A percentile compares a stretch with the other conserved stretches of the same genome.
These are phyloP conservation scores for Ctenopoma kingsleyae DNA, from an alignment of 2,797 vertebrate genomes.

Conservation along the genomic window DNA sequence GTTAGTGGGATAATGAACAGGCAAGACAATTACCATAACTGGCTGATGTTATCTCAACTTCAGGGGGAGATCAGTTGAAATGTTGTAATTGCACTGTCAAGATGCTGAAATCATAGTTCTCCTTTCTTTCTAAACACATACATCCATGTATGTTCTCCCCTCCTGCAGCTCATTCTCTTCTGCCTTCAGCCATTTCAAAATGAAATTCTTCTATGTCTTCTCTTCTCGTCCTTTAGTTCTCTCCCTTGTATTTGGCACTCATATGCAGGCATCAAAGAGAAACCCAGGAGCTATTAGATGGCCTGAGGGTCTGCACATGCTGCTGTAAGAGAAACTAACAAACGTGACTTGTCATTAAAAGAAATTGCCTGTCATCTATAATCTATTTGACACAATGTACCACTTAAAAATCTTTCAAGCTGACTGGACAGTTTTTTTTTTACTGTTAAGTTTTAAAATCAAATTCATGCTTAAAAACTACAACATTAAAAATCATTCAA, in stretches of 20 bases:
- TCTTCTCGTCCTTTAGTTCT: conserved; percentile 58
- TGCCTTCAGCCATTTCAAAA: conserved; percentile 91
- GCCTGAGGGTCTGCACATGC: conserved; percentile 42
- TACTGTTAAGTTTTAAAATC: too few species aligned
- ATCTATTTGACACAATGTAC: conserved; percentile 21
- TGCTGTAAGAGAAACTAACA: conserved; percentile 30
- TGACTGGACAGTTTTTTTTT: background rate
- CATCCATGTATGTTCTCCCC: conserved; percentile 26
- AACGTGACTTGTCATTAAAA: conserved; percentile 30
- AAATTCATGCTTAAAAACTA: background rate
- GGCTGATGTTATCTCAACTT: conserved; percentile 83
- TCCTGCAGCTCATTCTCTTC: conserved; percentile 35
- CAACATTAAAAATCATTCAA: background rate
- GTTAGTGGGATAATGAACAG: conserved; percentile 76
- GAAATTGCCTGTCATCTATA: conserved; percentile 12
- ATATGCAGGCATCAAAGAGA: conserved; percentile 91
- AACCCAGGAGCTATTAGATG: conserved; percentile 73
- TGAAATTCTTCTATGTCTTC: conserved; percentile 88
- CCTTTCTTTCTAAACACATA: conserved; percentile 24
- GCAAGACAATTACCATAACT: conserved; percentile 82
- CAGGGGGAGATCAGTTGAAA: conserved; percentile 77
- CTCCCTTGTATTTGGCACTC: conserved; percentile 82
- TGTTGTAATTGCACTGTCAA: conserved; percentile 90
- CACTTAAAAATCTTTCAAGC: background rate
- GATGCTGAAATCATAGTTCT: conserved; percentile 78